Percentiles rank a stretch among this genome's conserved stretches.
These are phyloP conservation scores for Acanthopagrus latus DNA, from an alignment of 2,797 vertebrate genomes.

Conservation along the genomic window DNA sequence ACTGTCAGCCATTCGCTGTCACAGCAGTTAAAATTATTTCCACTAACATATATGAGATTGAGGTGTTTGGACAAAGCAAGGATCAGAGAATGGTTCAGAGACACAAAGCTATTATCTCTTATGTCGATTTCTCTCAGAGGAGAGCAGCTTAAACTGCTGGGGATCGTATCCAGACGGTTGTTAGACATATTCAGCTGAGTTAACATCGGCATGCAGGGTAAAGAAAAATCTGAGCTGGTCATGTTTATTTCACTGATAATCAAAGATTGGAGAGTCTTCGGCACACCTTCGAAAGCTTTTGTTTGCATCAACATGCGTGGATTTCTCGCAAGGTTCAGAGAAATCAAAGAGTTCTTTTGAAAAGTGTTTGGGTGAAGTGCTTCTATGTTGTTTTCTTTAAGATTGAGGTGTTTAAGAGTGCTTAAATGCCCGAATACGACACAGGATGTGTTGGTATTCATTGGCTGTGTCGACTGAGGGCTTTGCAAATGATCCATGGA, in stretches of 20 bases:
- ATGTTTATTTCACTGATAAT: conserved; percentile 76
- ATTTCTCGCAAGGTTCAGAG: conserved; percentile 80
- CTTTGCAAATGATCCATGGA: conserved; percentile 9
- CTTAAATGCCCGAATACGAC: conserved; percentile 66
- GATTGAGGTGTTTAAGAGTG: conserved; percentile 80
- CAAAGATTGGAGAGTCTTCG: conserved; percentile 75
- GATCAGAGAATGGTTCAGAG: conserved; percentile 72
- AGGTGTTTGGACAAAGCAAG: conserved; percentile 57
- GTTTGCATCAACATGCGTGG: conserved; percentile 60
- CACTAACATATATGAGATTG: conserved; percentile 66
- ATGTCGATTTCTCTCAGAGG: conserved; percentile 77
- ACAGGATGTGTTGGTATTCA: conserved; percentile 53
- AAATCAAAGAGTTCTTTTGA: conserved; percentile 71
- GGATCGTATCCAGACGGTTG: conserved; percentile 71
- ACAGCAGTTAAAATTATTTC: conserved; percentile 82
- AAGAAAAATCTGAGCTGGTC: conserved; percentile 64
- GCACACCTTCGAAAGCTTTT: conserved; percentile 70
- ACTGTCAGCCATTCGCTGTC: conserved; percentile 70
- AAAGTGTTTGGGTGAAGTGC: conserved; percentile 70
- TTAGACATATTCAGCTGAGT: conserved; percentile 76
- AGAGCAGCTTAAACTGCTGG: conserved; percentile 70
- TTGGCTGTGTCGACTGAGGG: conserved; percentile 14
- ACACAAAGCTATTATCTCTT: conserved; percentile 74
- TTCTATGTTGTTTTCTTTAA: conserved; percentile 78
- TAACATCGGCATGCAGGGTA: conserved; percentile 75